Base-by-base conservation (phyloP, 2,113 vertebrate species). In the Caranx melampygus region DNA sequence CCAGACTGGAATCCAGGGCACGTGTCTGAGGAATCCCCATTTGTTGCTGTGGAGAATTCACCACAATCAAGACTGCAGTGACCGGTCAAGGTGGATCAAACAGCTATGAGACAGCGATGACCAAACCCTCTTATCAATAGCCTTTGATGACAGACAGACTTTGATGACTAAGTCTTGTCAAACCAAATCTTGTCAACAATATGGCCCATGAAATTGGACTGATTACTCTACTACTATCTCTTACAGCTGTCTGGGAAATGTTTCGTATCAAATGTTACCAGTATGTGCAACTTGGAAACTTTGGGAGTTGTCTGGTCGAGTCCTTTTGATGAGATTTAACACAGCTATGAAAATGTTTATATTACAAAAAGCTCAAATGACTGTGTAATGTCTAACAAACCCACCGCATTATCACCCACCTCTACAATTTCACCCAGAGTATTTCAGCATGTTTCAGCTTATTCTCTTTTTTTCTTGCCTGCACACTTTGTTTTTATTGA, bases 1-100 rank as follows among this genome's bases (percentile, higher is more conserved):
- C 77, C 82, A 72, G 79, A 79, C 71, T 86, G 81, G 85, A 91
- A 91, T 87, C 59, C 14, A 0, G 64, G 62, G 33, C 76, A 77
- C 1, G 40, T 79, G 87, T 57, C 76, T 84, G 62, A 81, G 84
- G 88, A 92, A 91, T 92, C 35, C 42, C 75, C 75, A 82, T 86
- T 87, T 84, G 89, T 64, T 83, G 45, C 62, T 61, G 12, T 52
- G 72, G n/a, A 26, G 72, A 81, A 81, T 82, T 81, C 71, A 74
- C 60, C 40, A 54, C 62, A 74, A 63, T 77, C 52, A 58, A 66
- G 78, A 64, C 70, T 34, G 34, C 59, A 62, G 26, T 52, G 59
- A 76, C 54, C 49, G 18, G 58, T 71, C 55, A 13, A 64, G 51
- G 66, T 72, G 40, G 78, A 83, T 88, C 77, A 79, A 42, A 78